Base-by-base conservation (phyloP, 2,113 vertebrate species). In the Atherinomorus stipes region DNA sequence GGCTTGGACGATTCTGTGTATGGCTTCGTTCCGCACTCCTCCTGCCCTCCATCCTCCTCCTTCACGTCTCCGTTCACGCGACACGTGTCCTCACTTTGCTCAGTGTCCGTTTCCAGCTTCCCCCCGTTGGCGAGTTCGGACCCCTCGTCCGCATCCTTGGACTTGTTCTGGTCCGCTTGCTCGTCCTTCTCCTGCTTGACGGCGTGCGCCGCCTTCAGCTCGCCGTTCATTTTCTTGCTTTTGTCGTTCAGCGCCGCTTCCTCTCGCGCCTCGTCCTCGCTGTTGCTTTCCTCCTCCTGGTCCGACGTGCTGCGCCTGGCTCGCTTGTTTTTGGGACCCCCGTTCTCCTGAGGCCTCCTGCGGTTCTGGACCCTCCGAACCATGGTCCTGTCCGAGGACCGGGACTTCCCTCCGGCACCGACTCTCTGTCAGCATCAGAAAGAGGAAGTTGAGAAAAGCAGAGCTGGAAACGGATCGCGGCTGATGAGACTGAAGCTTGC, bases 111-210 rank as follows among this genome's bases (percentile, higher is more conserved):
- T 86, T 90, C 93, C 57, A 52, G 81, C 91, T 87, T 83, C 81
- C 75, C 81, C 5, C 90, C 92, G 7, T 91, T 93, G 7, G 63
- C 40, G 88, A 86, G 93, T 93, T 91, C 85, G 64, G 91, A 92
- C 85, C 57, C 93, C 42, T 94, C 94, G 90, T 93, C 94, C 85
- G 88, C 92, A 44, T 93, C 95, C 74, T 85, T 89, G 86, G 94
- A 93, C 78, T 92, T 90, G 89, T 90, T 92, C 90, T 90, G 93
- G 66, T 94, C 95, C 74, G 90, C 47, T 6, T 74, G 42, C 37
- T 76, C 80, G 7, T 84, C 87, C 23, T 85, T 64, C 51, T 89
- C 88, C 68, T 83, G 72, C 66, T 89, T 88, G 10, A 83, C 51
- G 25, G 38, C 1, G 7, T 79, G 25, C 1, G 64, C 37, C n/a